Base-by-base conservation (phyloP, 2,888 invertebrate genomes). In the Cynaeus angustus region DNA sequence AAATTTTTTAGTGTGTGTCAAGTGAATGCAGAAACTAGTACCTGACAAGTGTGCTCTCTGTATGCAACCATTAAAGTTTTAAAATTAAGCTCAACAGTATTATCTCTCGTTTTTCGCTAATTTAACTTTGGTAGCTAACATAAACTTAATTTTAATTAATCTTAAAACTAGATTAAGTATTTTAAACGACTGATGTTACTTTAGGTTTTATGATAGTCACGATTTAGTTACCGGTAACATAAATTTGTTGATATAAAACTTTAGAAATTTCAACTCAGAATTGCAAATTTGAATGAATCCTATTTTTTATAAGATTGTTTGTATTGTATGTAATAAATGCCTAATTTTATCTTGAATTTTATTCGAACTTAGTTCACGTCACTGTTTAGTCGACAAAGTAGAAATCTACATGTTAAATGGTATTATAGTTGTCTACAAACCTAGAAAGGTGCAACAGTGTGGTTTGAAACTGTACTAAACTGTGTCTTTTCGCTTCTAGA, bases 1-100 rank as follows among this genome's bases (percentile, higher is more conserved):
- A 55, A 50, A 21, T 21, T 21, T 21, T n/a, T 50, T 16, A 30
- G 66, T 66, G 53, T 46, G 43, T 14, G 46, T 46, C 45, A 30
- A 59, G 46, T 48, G 61, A 52, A 30, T 52, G 50, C 38, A 62
- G 41, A 28, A 16, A 41, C 28, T 56, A 38, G 67, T 67, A 67
- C 67, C 59, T 67, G 67, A 66, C 16, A 12, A 48, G 50, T 46
- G 66, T 55, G 66, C 66, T 66, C 50, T 58, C 41, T 41, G 38
- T 58, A 26, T 28, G 56, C 30, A 30, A 45, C 46, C 12, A 45
- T 45, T 33, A 45, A 28, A 45, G 38, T 12, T 26, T 43, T 58
- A 45, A 12, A 10, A 6, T 56, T 61, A 61, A 61, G 50, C 50
- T 61, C 61, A 61, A 61, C 61, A 61, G 61, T 61, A 61, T 61